Evolutionary conservation across 2,113 vertebrate species (phyloP).

Genomic region (Lophius piscatorius): DNA sequence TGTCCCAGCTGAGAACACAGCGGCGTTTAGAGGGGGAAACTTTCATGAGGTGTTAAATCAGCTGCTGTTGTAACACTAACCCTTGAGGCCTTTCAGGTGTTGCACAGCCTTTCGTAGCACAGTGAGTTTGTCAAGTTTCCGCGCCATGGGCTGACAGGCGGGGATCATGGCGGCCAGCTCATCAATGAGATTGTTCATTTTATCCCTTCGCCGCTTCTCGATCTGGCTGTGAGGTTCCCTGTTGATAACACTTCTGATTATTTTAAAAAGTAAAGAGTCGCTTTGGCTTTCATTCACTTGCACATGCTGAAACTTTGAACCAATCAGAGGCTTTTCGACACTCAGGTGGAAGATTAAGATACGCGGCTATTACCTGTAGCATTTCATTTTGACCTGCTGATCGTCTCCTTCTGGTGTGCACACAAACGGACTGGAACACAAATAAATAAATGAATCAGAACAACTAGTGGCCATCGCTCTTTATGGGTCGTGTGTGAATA

Average conservation of each 20-base stretch:
- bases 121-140: slow-evolving; percentile 91
- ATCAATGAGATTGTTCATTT: slow-evolving; percentile 96
- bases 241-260: no score
- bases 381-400: slow-evolving; percentile 72
- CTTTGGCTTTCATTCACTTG: no score
- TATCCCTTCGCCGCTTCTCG: slow-evolving; percentile 91
- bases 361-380: slow-evolving; percentile 70
- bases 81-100: slow-evolving; percentile 90
- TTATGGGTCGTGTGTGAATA: not conserved
- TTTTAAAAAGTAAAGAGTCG: no score
- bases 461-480: not conserved
- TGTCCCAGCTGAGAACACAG: slow-evolving; percentile 75
- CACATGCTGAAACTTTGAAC: no score
- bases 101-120: slow-evolving; percentile 94
- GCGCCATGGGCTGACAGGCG: slow-evolving; percentile 89
- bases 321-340: no score
- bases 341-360: no score
- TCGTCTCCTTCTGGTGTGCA: slow-evolving; percentile 70
- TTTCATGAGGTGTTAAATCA: no score
- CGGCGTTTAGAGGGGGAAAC: no score
- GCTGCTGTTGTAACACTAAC: no score
- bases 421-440: not conserved
- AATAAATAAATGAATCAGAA: not conserved
- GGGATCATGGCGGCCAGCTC: slow-evolving; percentile 92
- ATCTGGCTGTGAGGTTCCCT: slow-evolving; percentile 95